A percentile compares a stretch with the other conserved stretches of the same genome.
Conservation (phyloP, 35 echinoderm and acorn worm genomes). For the Hemicentrotus pulcherrimus region DNA sequence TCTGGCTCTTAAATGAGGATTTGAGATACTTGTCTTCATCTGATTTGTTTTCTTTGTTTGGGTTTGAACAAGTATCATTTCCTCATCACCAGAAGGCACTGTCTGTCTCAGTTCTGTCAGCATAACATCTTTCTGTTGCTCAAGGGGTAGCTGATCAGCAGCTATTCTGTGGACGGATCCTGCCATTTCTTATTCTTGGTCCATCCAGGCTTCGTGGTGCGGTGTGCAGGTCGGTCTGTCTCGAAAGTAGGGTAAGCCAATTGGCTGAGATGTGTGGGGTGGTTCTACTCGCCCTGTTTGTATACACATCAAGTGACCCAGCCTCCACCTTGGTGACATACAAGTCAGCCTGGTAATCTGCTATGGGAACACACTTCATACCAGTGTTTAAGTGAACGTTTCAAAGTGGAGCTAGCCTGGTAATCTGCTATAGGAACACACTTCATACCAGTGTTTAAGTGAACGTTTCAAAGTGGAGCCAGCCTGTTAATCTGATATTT, state of each 20-base stretch:
- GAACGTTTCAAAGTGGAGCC: no score
- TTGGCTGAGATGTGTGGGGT: constrained; percentile 14
- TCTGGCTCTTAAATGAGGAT: no score
- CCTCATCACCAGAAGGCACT: neutral
- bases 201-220: neutral
- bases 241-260: neutral
- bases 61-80: neutral
- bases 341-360: neutral
- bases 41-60: no score
- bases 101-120: no score
- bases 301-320: constrained; percentile 40
- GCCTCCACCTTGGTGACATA: neutral
- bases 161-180: neutral
- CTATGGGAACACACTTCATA: neutral
- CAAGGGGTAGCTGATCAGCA: no score
- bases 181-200: neutral
- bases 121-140: no score
- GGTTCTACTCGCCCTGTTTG: neutral
- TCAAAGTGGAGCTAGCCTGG: no score
- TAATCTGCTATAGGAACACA: no score
- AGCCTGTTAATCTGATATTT: no score
- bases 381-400: no score
- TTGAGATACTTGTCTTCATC: no score
- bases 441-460: no score
- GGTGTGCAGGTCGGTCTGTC: neutral